Conservation (phyloP, 2,797 vertebrate genomes). For the Hirundo rustica region DNA sequence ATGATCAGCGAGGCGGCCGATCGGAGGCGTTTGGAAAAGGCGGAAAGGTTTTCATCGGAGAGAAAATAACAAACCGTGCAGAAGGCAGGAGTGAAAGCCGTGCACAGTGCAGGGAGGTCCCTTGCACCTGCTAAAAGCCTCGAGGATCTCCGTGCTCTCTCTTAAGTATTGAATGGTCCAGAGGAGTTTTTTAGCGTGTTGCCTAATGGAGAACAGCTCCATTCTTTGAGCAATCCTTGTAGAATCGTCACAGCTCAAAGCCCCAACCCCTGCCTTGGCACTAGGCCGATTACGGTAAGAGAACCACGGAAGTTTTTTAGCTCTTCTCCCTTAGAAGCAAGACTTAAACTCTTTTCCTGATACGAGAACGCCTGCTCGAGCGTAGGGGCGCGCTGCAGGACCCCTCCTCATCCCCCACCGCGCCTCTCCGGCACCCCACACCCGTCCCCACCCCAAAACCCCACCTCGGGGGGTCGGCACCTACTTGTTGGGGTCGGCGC, state of each 20-base stretch:
- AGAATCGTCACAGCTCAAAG: background rate
- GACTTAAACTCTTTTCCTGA: background rate
- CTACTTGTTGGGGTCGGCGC: constrained; percentile 96
- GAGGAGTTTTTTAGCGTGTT: background rate
- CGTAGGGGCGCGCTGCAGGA: too few species aligned
- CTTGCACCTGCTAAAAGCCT: background rate
- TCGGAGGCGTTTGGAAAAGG: background rate
- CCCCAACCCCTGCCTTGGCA: background rate
- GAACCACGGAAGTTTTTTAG: too few species aligned
- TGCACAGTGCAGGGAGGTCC: background rate
- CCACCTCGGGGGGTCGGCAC: background rate
- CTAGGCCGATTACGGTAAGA: too few species aligned
- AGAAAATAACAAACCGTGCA: background rate
- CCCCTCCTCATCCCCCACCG: background rate
- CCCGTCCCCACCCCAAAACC: background rate
- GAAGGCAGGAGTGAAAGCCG: background rate
- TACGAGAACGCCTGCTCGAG: too few species aligned
- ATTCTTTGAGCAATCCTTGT: background rate
- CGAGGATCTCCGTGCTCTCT: background rate
- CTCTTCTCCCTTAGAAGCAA: background rate
- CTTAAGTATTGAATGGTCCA: background rate
- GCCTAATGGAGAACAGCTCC: background rate
- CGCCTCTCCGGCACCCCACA: background rate
- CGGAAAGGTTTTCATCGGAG: background rate
- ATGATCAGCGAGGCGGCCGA: background rate